Conservation (phyloP, 2,888 invertebrate genomes). For the Rhagonycha lutea region DNA sequence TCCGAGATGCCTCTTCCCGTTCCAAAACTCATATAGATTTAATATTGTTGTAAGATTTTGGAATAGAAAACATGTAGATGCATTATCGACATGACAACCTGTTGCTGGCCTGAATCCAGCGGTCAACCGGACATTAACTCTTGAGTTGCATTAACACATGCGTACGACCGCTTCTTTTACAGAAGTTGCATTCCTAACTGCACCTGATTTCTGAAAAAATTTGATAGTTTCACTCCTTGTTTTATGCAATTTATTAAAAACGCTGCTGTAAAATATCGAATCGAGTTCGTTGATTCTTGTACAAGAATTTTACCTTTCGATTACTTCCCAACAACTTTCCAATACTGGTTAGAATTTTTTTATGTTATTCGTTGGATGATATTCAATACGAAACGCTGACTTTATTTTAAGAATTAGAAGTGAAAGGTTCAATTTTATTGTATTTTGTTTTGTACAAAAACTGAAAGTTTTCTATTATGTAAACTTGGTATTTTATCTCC, state of each 20-base stretch:
- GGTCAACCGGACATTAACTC: constrained; percentile 39
- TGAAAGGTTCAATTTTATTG: background rate
- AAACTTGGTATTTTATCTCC: background rate
- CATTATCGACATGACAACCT: constrained; percentile 26
- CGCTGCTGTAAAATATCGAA: background rate
- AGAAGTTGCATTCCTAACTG: constrained; percentile 40
- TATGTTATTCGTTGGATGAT: background rate
- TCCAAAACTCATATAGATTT: background rate
- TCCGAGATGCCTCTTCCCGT: background rate
- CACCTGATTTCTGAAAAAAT: constrained; percentile 36
- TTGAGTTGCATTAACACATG: constrained; percentile 31
- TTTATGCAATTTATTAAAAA: background rate
- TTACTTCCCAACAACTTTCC: constrained; percentile 1
- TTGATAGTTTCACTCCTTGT: constrained; percentile 5
- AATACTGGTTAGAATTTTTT: background rate
- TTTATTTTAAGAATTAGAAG: background rate
- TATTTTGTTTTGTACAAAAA: background rate
- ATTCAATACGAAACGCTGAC: background rate
- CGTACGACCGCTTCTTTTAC: constrained; percentile 22
- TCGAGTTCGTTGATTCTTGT: background rate
- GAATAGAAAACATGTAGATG: constrained; percentile 9
- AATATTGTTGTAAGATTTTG: background rate
- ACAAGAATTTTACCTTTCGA: constrained; percentile 1
- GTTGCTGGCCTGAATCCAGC: constrained; percentile 35
- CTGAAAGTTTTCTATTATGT: background rate